Evolutionary conservation across 2,113 vertebrate species (phyloP), one percentile per base, ranked within the genome.

Genomic region (Pao palembangensis): DNA sequence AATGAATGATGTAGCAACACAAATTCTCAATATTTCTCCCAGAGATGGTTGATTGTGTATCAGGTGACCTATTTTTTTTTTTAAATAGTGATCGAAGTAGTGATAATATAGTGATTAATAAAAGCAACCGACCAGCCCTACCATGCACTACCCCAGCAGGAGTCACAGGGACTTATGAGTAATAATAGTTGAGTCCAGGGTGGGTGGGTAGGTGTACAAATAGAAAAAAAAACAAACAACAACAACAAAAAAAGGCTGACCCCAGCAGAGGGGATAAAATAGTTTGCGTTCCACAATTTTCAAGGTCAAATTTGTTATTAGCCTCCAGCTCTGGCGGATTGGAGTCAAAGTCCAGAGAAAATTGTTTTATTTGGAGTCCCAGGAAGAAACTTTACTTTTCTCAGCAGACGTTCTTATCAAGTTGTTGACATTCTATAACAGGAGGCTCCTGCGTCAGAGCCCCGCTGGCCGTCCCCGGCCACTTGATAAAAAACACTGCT

Each of bases 261-360:
- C 51, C 23, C 58, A 53, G 61, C 59, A 58, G 43, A 49, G 73
- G 65, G 58, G 72, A 44, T 73, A 52, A 72, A 76, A 55, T 38
- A 73, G 65, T 82, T 81, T 77, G 73, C 54, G 57, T 66, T 62
- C 69, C 55, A 34, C 58, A 67, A 62, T 65, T 65, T 48, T 59
- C 13, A 28, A 85, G 81, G 84, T 83, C 76, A 83, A 64, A 57
- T 53, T 75, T 85, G 83, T 84, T 82, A 85, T 87, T 83, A 76
- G 71, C 81, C 83, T 64, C 67, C 59, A 58, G 69, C 67, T 75
- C 51, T 6, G 53, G 55, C 73, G 63, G 69, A 70, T 75, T 80
- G 58, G 56, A 75, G 51, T 62, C 81, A 47, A 77, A 65, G 63
- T 83, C 73, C 56, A 67, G 7, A 28, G 64, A 69, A 81, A 79